Evolutionary conservation across 2,113 vertebrate species (phyloP), one percentile per base, ranked within the genome.

Genomic region (Pelodiscus sinensis): DNA sequence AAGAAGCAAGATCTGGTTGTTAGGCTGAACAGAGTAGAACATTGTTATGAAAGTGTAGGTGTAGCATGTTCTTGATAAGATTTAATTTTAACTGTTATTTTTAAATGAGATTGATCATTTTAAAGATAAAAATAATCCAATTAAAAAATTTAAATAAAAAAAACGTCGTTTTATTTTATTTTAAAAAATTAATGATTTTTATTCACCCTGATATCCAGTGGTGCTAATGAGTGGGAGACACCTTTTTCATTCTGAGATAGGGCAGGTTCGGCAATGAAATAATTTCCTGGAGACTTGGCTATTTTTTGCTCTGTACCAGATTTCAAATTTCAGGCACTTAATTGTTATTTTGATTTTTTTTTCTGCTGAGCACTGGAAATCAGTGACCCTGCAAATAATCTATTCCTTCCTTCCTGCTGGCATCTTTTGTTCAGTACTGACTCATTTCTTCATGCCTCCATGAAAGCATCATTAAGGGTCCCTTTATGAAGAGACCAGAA

Each of bases 211-310:
- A 24, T 52, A 13, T 35, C 79, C 56, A 16, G 0, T 1, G 50
- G 38, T 89, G 24, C 27, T 81, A 95, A 56, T 86, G 21, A 79
- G 22, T 14, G 10, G 25, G 51, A 81, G 84, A 16, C 22, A 65
- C 57, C 24, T 85, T 81, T 71, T 85, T 85, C 7, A 9, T 88
- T 96, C 62, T 79, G 85, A 89, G 80, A 81, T 58, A 84, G 51
- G 21, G 80, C 24, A n/a, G 50, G 0, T 82, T 93, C 52, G 29
- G 55, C 51, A 73, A 19, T 77, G 75, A 57, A 11, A 2, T n/a
- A 18, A 81, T 35, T 15, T 44, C 68, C 11, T 31, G n/a, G 56
- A 29, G 79, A 68, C 54, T 18, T 58, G 80, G 35, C 38, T 88
- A 29, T 83, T 35, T 81, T 75, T 24, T 22, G 65, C 5, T 4